Base-by-base conservation (phyloP, 2,888 invertebrate genomes). In the Chorisops tibialis region DNA sequence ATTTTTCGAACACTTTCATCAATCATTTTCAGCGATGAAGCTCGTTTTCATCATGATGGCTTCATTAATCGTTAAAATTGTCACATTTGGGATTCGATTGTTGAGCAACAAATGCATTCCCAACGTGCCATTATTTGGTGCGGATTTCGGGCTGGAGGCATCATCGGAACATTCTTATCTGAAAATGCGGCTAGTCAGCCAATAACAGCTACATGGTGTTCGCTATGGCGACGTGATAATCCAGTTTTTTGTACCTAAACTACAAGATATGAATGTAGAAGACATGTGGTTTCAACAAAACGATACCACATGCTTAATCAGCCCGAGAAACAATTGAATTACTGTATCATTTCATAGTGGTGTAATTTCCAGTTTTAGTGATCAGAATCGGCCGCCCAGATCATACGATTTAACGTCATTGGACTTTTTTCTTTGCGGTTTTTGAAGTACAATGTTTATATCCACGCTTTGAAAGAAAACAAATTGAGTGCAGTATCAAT, bases 1-100 rank as follows among this genome's bases (percentile, higher is more conserved):
- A 67, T 69, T 71, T 71, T 65, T 59, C 63, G 43, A 66, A 54
- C 59, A 67, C 68, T 67, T n/a, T n/a, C n/a, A n/a, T n/a, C n/a
- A n/a, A 68, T 67, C 64, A 64, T 69, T 61, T 62, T 67, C 30
- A 65, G 60, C 39, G 64, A 70, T 61, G 24, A 24, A 7, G 67
- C 12, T 11, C 39, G 11, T 39, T 39, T 39, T 9, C 19, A 16
- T 45, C 19, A 16, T 45, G 16, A 45, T 18, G 18, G 11, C 45
- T 45, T 18, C 18, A 11, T 16, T 11, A 45, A 45, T 18, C 18
- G 16, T 45, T 4, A 18, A 45, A 18, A 18, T 45, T 14, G 18
- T 18, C 16, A 1, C 14, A 11, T 45, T 39, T 39, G n/a, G 39
- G 39, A 1, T 5, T n/a, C 12, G 3, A 45, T 45, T 1, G 18